A percentile compares a stretch with the other conserved stretches of the same genome.
These are phyloP conservation scores for Theropithecus gelada DNA, from an alignment of 2,113 vertebrate species.

Conservation along the genomic window DNA sequence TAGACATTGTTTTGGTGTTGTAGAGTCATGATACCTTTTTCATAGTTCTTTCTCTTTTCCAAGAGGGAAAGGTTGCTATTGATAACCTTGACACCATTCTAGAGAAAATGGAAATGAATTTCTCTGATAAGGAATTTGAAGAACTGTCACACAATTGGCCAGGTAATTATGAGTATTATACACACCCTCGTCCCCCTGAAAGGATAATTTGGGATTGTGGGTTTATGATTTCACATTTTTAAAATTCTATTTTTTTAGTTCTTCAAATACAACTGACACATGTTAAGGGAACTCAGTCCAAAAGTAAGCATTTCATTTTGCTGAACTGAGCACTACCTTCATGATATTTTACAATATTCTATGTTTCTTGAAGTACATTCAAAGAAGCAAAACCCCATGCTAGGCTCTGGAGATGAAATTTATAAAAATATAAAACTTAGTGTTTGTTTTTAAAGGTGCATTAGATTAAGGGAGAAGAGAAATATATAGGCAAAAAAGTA, in stretches of 20 bases:
- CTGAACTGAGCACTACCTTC: background rate
- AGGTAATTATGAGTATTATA: background rate
- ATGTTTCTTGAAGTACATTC: background rate
- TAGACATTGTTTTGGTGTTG: background rate
- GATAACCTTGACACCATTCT: background rate
- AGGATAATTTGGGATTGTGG: background rate
- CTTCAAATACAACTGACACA: background rate
- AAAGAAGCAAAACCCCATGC: background rate
- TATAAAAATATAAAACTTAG: background rate
- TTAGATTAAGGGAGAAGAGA: background rate
- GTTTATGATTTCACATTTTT: background rate
- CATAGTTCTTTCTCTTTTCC: background rate
- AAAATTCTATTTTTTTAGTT: background rate
- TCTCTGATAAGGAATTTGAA: background rate
- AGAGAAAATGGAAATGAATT: background rate
- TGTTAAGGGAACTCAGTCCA: background rate
- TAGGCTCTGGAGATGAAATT: background rate
- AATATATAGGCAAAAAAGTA: background rate
- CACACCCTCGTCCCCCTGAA: rapidly evolving
- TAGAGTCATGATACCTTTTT: background rate
- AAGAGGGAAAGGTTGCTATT: background rate
- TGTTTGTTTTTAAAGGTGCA: background rate
- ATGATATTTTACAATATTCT: background rate
- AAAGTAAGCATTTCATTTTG: background rate
- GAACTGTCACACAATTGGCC: background rate